These are phyloP conservation scores for Tipula helvola DNA, from an alignment of 2,888 invertebrate species.

Conservation along the genomic window DNA sequence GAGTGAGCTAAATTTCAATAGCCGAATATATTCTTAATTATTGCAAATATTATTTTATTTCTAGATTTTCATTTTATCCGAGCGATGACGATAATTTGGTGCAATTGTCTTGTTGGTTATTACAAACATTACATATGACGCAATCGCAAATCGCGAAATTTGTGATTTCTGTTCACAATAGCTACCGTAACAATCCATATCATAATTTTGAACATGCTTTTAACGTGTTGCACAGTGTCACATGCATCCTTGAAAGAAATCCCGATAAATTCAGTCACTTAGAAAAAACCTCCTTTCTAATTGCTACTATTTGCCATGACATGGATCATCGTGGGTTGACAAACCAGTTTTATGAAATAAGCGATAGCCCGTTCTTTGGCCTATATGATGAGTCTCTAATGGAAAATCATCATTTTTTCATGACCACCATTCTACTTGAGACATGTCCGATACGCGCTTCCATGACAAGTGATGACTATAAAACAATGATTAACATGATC, in stretches of 20 bases:
- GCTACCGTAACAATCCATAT: conserved; percentile 44
- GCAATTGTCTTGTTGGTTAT: background rate
- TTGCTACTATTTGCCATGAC: conserved; percentile 29
- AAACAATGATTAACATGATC: background rate
- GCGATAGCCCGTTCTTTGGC: background rate
- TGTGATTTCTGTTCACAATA: conserved; percentile 36
- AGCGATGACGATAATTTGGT: background rate
- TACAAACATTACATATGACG: background rate
- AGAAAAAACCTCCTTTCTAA: background rate
- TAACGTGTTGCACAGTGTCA: conserved; percentile 48
- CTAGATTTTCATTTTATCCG: background rate
- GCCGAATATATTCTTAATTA: background rate
- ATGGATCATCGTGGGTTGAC: background rate
- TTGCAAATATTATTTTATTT: background rate
- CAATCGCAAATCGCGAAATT: conserved; percentile 29
- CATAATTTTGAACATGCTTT: conserved; percentile 53
- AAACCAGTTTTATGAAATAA: background rate
- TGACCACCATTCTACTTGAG: background rate
- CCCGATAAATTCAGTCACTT: background rate
- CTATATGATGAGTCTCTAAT: background rate
- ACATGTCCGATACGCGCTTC: background rate
- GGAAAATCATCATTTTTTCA: background rate
- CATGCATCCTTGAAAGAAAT: conserved; percentile 34
- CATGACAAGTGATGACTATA: background rate
- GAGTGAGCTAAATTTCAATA: background rate